A percentile compares a stretch with the other conserved stretches of the same genome.
These are phyloP conservation scores for Dasysyrphus tricinctus DNA, from an alignment of 2,888 invertebrate genomes.

Conservation along the genomic window DNA sequence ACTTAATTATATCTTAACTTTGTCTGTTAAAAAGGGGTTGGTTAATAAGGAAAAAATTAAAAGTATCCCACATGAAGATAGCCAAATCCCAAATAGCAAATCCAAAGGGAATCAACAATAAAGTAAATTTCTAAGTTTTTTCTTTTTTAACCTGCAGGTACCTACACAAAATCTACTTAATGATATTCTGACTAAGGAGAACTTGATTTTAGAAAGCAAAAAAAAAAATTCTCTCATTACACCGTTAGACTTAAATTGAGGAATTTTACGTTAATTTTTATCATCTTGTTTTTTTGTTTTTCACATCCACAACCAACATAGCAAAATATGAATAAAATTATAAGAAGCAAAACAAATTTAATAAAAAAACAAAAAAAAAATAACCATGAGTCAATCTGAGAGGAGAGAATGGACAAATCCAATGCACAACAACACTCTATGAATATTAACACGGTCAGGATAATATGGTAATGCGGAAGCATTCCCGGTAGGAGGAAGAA, in stretches of 20 bases:
- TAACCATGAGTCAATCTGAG: slow-evolving; percentile 52
- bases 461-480: slow-evolving; percentile 47
- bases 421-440: slow-evolving; percentile 66
- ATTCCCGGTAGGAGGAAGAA: slow-evolving; percentile 35
- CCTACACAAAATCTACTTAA: neutral
- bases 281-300: neutral
- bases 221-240: slow-evolving; percentile 12
- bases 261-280: slow-evolving; percentile 6
- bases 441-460: slow-evolving; percentile 62
- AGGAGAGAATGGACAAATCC: slow-evolving; percentile 54
- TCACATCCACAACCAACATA: neutral
- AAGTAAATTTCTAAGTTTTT: neutral
- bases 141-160: neutral
- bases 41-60: neutral
- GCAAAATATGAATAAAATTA: slow-evolving; percentile 22
- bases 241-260: neutral
- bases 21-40: neutral
- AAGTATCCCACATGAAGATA: neutral
- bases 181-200: neutral
- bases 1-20: slow-evolving; percentile 9
- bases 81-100: neutral
- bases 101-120: neutral
- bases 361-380: slow-evolving; percentile 17
- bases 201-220: neutral
- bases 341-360: slow-evolving; percentile 28